Conservation (phyloP, 2,113 vertebrate genomes). For the Epinephelus moara region DNA sequence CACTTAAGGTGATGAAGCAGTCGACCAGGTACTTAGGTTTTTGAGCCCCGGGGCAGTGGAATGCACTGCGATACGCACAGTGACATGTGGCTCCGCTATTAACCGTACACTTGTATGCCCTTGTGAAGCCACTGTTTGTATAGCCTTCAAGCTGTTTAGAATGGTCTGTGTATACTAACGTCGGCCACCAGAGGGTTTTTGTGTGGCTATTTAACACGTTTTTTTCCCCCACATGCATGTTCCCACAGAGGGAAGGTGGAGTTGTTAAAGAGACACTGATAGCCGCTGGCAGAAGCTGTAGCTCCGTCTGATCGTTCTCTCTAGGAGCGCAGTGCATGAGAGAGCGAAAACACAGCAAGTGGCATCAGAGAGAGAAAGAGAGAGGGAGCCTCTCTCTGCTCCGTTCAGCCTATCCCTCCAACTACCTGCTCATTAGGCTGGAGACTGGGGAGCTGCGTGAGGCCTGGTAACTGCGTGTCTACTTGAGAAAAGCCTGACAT, state of each 20-base stretch:
- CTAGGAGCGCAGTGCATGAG: slow-evolving; percentile 36
- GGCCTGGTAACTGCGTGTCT: slow-evolving; percentile 22
- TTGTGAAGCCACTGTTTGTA: slow-evolving; percentile 40
- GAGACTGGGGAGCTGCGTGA: slow-evolving; percentile 34
- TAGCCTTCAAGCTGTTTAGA: slow-evolving; percentile 44
- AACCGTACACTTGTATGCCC: slow-evolving; percentile 31
- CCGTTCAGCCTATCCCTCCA: slow-evolving; percentile 30
- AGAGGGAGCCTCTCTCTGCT: slow-evolving; percentile 17
- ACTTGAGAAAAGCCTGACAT: slow-evolving; percentile 46
- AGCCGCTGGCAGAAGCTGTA: slow-evolving; percentile 59
- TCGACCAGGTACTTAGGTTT: slow-evolving; percentile 69
- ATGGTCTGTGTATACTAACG: slow-evolving; percentile 54
- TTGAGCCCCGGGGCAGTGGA: slow-evolving; percentile 48
- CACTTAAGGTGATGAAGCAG: slow-evolving; percentile 80
- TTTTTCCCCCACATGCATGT: slow-evolving; percentile 37
- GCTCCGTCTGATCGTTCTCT: slow-evolving; percentile 67
- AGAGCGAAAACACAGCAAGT: slow-evolving; percentile 57
- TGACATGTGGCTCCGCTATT: slow-evolving; percentile 56
- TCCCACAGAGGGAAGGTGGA: slow-evolving; percentile 40
- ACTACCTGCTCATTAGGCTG: slow-evolving; percentile 62
- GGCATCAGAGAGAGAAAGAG: slow-evolving; percentile 22
- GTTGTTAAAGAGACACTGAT: slow-evolving; percentile 63
- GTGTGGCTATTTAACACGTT: slow-evolving; percentile 35
- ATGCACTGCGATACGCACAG: slow-evolving; percentile 57
- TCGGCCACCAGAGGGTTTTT: slow-evolving; percentile 33